phyloP scores from a whole-genome alignment of 2,113 vertebrate genomes.

The Equus przewalskii region DNA sequence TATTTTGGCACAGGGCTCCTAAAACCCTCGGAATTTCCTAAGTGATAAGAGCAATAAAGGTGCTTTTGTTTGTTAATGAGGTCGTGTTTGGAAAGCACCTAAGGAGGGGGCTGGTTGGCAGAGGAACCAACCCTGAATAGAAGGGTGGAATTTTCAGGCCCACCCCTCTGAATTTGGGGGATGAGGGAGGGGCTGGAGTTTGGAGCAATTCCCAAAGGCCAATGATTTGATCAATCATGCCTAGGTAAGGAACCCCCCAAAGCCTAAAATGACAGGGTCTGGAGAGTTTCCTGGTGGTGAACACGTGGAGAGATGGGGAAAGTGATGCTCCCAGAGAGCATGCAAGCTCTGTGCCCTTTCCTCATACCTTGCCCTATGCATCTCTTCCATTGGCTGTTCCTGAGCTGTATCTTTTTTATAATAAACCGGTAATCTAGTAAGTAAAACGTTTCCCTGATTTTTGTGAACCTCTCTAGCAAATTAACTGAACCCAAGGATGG shows the following conservation, averaged over 20 bases:
- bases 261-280: too few species aligned
- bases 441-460: not conserved
- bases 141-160: not conserved
- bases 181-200: not conserved
- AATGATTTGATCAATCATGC: not conserved
- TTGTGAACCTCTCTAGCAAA: not conserved
- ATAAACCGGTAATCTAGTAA: not conserved
- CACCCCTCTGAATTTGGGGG: not conserved
- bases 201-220: not conserved
- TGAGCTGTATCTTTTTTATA: not conserved
- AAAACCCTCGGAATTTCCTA: not conserved
- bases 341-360: not conserved
- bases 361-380: rapidly evolving
- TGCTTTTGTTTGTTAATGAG: not conserved
- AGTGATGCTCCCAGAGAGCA: too few species aligned
- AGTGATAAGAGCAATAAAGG: not conserved
- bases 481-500: not conserved
- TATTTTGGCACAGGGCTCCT: not conserved
- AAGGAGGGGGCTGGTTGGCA: not conserved
- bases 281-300: not conserved
- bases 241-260: too few species aligned
- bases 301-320: not conserved
- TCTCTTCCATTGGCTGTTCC: not conserved
- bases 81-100: not conserved
- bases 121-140: not conserved